Base-by-base conservation (phyloP, 2,888 invertebrate genomes). In the Hipparchia sbordonii region DNA sequence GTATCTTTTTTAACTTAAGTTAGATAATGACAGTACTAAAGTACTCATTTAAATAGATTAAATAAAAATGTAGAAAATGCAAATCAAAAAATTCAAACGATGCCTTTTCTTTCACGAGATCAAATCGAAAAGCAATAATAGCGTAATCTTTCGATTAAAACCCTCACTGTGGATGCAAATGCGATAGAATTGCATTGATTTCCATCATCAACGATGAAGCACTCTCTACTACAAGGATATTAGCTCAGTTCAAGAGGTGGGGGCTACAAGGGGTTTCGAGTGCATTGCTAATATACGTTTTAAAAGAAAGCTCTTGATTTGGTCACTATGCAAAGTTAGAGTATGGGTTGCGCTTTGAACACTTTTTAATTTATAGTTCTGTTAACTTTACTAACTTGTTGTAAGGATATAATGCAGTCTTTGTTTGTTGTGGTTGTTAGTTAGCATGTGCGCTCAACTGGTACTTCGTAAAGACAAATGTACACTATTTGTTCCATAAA, bases 221-320 rank as follows among this genome's bases (percentile, higher is more conserved):
- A 70, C 70, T 57, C 74, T 71, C 72, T 45, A 68, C 72, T 69
- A 74, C 71, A 72, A 72, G 74, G 68, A 74, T 76, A 72, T 76
- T 76, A 74, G 74, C 74, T 72, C 70, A 66, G 70, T 52, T 75
- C 57, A 65, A 75, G 73, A 48, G 72, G 69, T 6, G 9, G 65
- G 74, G 76, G 74, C 70, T 57, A 45, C 59, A 57, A 69, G 74
- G 68, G 70, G 68, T 59, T 70, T 72, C 13, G 66, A 76, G 76
- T 66, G 74, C 75, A 63, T 52, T 67, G 74, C 74, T 76, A 76
- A 76, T 76, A 72, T 66, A 74, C 68, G 68, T 70, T 74, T 76
- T 76, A 62, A 76, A 76, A 74, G 76, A 76, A 76, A 74, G 70
- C 74, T 68, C 74, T 76, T 68, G 57, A 72, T 71, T 71, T 65